phyloP scores from a whole-genome alignment of 2,888 invertebrate species.

The Ophion ellenae region DNA sequence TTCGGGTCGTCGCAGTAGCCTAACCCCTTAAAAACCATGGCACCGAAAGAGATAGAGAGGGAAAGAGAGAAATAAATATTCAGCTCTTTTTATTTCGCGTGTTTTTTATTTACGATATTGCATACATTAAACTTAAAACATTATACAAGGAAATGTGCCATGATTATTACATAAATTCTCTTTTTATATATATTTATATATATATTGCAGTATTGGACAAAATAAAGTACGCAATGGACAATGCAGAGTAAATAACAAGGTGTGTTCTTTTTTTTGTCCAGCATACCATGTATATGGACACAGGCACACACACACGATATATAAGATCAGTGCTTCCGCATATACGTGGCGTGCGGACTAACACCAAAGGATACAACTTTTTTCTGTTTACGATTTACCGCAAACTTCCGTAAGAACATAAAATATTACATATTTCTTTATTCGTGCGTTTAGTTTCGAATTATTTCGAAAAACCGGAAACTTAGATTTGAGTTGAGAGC shows the following conservation, averaged over 20 bases:
- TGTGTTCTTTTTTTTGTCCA: not conserved
- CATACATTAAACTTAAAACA: not conserved
- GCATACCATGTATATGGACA: not conserved
- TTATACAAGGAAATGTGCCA: not conserved
- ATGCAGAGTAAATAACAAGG: not conserved
- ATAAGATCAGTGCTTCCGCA: not conserved
- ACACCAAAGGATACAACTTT: not conserved
- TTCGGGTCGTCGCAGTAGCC: no score
- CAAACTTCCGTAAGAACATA: not conserved
- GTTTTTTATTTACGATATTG: not conserved
- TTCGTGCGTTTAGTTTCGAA: not conserved
- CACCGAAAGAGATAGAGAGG: not conserved
- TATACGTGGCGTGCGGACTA: not conserved
- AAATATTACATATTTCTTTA: constrained; percentile 1
- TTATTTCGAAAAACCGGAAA: not conserved
- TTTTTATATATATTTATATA: no score
- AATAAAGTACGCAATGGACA: not conserved
- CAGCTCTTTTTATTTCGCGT: not conserved
- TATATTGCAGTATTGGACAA: no score
- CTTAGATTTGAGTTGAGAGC: not conserved
- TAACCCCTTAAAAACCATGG: constrained; percentile 26
- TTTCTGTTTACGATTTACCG: not conserved
- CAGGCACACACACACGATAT: no score
- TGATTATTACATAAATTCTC: not conserved
- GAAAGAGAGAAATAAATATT: not conserved